Base-by-base conservation (phyloP, 2,113 vertebrate genomes). In the Tyrannus savana region DNA sequence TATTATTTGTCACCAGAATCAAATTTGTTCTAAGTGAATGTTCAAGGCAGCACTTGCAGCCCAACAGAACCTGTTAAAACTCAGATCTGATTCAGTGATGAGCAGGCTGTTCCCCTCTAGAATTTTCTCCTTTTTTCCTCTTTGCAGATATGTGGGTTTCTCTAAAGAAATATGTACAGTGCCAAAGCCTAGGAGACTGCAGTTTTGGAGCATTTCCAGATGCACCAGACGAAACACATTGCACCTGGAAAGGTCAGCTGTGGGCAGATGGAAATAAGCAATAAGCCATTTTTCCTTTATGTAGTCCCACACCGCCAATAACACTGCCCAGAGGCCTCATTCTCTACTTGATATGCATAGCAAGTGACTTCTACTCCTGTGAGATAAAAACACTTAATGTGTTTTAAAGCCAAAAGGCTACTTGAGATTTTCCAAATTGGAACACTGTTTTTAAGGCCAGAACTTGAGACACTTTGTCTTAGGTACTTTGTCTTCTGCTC, bases 231-330 rank as follows among this genome's bases (percentile, higher is more conserved):
- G 24, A 91, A 78, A 46, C 84, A 52, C 50, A 5, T 0, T 25
- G 79, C 87, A 91, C 68, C 85, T 90, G 90, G 55, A 85, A 90
- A 90, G 82, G 93, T 74, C 87, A 86, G 75, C 90, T 42, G 39
- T 21, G 35, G 92, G 78, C 89, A 96, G 87, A 81, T 87, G 91
- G 94, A 89, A 93, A 90, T 18, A 35, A 91, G 82, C 63, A 80
- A 50, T 74, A 87, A 89, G 37, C 44, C 37, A 28, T 47, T 94
- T 77, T 62, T 50, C 77, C 87, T 55, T 28, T 22, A 35, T 49
- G 52, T 42, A 39, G 67, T 88, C 91, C 85, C 92, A 85, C 63
- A 77, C 2, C 4, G 0, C 81, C 78, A 50, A 0, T 71, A 85
- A 63, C 47, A 5, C 55, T 67, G 90, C 85, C 92, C 90, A 80